Conservation (phyloP, 2,888 invertebrate genomes). For the Villa cingulata region DNA sequence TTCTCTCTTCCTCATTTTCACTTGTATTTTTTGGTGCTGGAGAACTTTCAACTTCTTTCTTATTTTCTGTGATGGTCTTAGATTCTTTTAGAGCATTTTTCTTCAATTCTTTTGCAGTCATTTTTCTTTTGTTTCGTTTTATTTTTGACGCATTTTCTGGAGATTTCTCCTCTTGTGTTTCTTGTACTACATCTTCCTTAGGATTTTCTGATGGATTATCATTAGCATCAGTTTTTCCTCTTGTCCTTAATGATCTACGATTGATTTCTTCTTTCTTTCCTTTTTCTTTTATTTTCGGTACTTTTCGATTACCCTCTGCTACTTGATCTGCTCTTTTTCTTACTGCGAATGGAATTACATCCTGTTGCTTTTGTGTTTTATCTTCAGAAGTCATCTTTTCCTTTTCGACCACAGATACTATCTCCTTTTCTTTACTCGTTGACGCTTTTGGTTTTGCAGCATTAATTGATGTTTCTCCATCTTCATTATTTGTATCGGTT, state of each 20-base stretch:
- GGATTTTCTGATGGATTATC: constrained; percentile 1
- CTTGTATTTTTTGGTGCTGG: constrained; percentile 34
- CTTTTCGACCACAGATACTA: neutral
- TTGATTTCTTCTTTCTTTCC: constrained; percentile 31
- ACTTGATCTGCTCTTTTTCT: constrained; percentile 41
- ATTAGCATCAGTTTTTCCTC: neutral
- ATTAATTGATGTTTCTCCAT: neutral
- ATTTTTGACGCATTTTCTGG: constrained; percentile 15
- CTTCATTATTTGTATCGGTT: constrained; percentile 5
- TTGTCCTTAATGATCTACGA: constrained; percentile 27
- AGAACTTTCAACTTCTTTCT: constrained; percentile 1
- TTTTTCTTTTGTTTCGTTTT: constrained; percentile 8
- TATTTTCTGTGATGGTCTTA: too few relatives aligned
- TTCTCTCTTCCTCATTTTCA: constrained; percentile 20
- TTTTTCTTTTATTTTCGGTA: constrained; percentile 39
- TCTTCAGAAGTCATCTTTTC: constrained; percentile 6
- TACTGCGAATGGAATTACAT: constrained; percentile 40
- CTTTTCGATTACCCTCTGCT: constrained; percentile 32
- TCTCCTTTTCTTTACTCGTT: constrained; percentile 6
- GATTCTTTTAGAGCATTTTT: too few relatives aligned
- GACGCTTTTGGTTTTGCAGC: neutral
- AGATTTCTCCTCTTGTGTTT: constrained; percentile 7
- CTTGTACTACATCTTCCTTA: constrained; percentile 11
- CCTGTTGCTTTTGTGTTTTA: neutral
- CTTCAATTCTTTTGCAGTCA: neutral